Conservation (phyloP, 2,113 vertebrate genomes). For the Balaenoptera acutorostrata region DNA sequence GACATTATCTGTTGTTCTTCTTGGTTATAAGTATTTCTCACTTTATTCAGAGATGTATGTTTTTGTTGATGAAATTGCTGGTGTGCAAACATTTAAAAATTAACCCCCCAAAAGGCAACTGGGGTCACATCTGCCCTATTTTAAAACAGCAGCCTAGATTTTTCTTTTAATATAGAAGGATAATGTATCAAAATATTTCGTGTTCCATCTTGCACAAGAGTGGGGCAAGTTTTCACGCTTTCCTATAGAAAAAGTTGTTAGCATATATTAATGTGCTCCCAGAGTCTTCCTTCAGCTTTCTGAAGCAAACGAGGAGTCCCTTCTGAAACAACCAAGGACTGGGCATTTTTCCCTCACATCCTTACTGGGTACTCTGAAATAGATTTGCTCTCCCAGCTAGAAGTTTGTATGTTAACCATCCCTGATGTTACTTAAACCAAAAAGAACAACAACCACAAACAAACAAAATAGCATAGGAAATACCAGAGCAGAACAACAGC, state of each 20-base stretch:
- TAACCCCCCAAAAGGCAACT: not conserved
- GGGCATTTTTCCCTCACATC: not conserved
- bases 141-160: not conserved
- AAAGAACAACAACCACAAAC: too few species aligned
- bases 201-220: not conserved
- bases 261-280: not conserved
- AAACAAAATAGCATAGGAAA: not conserved
- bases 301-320: not conserved
- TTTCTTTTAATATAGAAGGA: not conserved
- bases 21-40: not conserved
- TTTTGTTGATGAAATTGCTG: constrained; percentile 26
- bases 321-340: not conserved
- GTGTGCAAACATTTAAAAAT: not conserved
- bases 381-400: not conserved
- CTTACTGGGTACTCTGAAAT: not conserved
- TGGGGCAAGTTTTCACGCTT: not conserved
- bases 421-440: not conserved
- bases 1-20: not conserved
- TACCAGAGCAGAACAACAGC: not conserved
- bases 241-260: not conserved
- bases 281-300: not conserved
- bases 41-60: not conserved
- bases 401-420: not conserved
- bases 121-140: not conserved
- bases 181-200: not conserved